Evolutionary conservation across 1,140 invertebrate genomes (phyloP), one percentile per base, ranked within the genome.

Genomic region (Meloidogyne hapla): DNA sequence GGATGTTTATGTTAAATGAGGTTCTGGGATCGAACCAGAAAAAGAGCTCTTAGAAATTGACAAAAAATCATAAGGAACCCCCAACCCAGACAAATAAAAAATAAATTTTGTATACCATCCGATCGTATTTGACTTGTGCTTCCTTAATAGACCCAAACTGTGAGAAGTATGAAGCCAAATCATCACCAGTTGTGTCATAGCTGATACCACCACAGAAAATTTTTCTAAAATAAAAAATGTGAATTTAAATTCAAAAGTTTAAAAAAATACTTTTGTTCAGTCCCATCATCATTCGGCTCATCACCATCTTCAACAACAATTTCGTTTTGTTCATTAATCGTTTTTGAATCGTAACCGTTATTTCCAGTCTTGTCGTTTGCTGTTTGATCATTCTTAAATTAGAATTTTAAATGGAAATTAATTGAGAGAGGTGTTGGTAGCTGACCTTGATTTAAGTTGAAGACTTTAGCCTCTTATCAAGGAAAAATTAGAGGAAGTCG

Each of bases 171-270:
- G 42, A 18, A 1, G 38, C 74, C n/a, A 87, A 72, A 66, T 85
- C 85, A 33, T 87, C 84, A 26, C 85, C 85, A 42, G 64, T 74
- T 10, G 84, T 81, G 68, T 86, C 84, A 67, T 83, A 85, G 23
- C 80, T 76, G 61, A 86, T 86, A 5, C 85, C 85, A 10, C 85
- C 85, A 65, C 87, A 85, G 71, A 86, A 86, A 73, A 86, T 86
- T 70, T 86, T 86, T 66, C 84, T 85, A 61, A 71, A 81, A 77
- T 15, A 25, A n/a, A 9, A 81, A 74, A 2, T 33, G n/a, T 15
- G 42, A 15, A 0, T 0, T 15, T 45, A 56, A 56, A n/a, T 6
- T 6, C 45, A 56, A n/a, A 8, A 8, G 6, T 6, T 33, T 23
- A 25, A 42, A 67, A 67, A 18, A 6, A 67, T 23, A 42, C 65